Evolutionary conservation across 2,797 vertebrate species (phyloP).

Genomic region (Caiman crocodilus): DNA sequence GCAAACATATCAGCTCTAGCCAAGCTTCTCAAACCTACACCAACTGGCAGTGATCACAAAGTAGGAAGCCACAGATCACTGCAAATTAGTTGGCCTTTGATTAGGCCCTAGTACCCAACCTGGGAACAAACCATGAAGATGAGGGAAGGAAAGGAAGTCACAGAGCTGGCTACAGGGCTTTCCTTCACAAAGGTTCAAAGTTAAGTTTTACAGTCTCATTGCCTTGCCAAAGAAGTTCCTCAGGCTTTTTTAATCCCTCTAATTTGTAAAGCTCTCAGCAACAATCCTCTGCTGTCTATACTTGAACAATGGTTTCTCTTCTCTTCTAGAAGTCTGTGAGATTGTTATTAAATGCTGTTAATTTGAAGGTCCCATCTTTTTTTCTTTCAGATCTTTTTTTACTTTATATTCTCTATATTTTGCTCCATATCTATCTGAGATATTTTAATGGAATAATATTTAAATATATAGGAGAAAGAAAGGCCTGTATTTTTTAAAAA

Average conservation of each 20-base stretch:
- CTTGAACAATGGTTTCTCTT: not conserved
- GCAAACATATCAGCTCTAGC: not conserved
- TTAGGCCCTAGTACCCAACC: not conserved
- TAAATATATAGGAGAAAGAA: not conserved
- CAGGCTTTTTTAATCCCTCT: not conserved
- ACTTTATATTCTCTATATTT: not conserved
- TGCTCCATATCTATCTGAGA: not conserved
- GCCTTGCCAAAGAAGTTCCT: not conserved
- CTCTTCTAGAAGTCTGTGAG: not conserved
- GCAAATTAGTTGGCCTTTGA: not conserved
- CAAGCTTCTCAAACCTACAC: not conserved
- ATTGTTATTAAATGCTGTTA: not conserved
- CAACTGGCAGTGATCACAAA: not conserved
- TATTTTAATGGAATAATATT: conserved; percentile 33
- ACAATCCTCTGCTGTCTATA: too few species aligned
- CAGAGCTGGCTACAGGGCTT: not conserved
- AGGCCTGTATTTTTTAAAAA: not conserved
- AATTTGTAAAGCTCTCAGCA: not conserved
- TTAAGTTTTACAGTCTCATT: not conserved
- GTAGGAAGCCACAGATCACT: not conserved
- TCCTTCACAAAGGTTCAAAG: not conserved
- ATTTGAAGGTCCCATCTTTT: not conserved
- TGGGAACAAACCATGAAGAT: not conserved
- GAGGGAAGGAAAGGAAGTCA: not conserved
- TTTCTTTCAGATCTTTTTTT: not conserved